Conservation (phyloP, 2,888 invertebrate species). For the Buathra laborator region DNA sequence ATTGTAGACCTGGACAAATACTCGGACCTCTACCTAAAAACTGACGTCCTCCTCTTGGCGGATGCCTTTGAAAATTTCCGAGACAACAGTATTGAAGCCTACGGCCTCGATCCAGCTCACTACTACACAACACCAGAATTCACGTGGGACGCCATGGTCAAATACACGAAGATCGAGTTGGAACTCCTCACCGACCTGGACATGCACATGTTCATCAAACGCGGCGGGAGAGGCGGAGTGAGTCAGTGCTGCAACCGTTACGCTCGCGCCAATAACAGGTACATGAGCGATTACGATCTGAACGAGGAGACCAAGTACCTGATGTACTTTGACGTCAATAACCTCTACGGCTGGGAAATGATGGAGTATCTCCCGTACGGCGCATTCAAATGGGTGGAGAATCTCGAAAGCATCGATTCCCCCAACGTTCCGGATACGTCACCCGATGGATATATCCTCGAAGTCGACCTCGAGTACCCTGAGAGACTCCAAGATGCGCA, state of each 20-base stretch:
- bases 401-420: constrained; percentile 51
- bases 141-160: constrained; percentile 66
- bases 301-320: constrained; percentile 48
- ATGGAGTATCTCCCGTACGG: constrained; percentile 25
- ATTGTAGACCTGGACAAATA: constrained; percentile 79
- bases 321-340: constrained; percentile 66
- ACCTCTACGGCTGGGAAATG: constrained; percentile 58
- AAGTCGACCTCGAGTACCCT: constrained; percentile 75
- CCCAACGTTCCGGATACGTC: constrained; percentile 28
- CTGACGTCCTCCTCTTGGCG: constrained; percentile 80
- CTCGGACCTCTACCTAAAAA: constrained; percentile 79
- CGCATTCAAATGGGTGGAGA: constrained; percentile 77
- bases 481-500: constrained; percentile 75
- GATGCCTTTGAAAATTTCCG: constrained; percentile 83
- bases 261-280: constrained; percentile 71
- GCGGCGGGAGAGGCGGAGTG: constrained; percentile 73
- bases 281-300: constrained; percentile 61
- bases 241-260: constrained; percentile 72
- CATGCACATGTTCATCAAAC: constrained; percentile 72
- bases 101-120: constrained; percentile 76
- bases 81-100: constrained; percentile 72
- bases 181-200: constrained; percentile 70
- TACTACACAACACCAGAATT: constrained; percentile 66
- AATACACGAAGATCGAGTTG: constrained; percentile 57
- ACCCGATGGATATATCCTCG: constrained; percentile 76